Base-by-base conservation (phyloP, 2,888 invertebrate species). In the Drosophila barbarae region DNA sequence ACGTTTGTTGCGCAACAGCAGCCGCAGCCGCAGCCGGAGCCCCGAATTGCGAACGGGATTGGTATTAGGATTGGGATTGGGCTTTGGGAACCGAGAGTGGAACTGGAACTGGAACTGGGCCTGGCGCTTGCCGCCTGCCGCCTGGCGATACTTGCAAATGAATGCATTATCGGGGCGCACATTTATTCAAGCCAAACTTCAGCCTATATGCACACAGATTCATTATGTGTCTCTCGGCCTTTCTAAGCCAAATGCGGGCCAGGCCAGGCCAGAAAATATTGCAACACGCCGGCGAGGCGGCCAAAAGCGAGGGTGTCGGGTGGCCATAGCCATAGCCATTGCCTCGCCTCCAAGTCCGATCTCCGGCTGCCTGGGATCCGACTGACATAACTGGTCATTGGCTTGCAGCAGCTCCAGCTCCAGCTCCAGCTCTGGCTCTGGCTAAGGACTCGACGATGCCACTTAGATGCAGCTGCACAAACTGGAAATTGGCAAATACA, bases 161-260 rank as follows among this genome's bases (percentile, higher is more conserved):
- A 67, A 71, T 60, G 61, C 57, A 68, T 58, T 52, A 69, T 51
- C 69, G 52, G 51, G 64, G 64, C 35, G 51, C 50, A 51, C 57
- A 73, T 60, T 61, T 59, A 53, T 61, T 61, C 64, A 36, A 36
- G 59, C 63, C 46, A 21, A 47, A 9, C 32, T 21, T 32, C 63
- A 50, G 59, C 61, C 61, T 61, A 63, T 41, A 53, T 50, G 42
- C 30, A 56, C 59, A 53, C 49, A 61, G 32, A 64, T 64, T 52
- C 47, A 57, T 63, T 49, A 71, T 58, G 23, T 65, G 47, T 59
- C 35, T 58, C 60, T 56, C 63, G 75, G 77, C 77, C 75, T 70
- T 79, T 84, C 74, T 74, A 80, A 84, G 80, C 83, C 80, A 83
- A 85, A 80, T 80, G 85, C 83, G 83, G 83, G 80, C 76, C 74